phyloP scores from a whole-genome alignment of 2,797 vertebrate species.

The Acipenser transmontanus region DNA sequence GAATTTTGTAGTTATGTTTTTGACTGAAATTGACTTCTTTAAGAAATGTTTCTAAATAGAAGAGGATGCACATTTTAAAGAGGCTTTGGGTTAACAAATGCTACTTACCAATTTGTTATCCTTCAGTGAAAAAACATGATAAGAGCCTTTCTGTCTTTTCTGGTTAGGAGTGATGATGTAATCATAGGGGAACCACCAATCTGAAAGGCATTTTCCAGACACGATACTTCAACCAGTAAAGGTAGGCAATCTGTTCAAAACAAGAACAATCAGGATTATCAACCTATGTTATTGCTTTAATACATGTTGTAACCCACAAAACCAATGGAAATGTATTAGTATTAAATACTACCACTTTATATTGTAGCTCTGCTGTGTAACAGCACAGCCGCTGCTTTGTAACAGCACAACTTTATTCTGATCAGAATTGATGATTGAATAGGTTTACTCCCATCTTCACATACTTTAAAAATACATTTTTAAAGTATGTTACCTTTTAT shows the following conservation, averaged over 20 bases:
- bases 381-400: slow-evolving; percentile 39
- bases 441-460: too few species aligned
- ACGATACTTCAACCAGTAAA: slow-evolving; percentile 31
- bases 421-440: too few species aligned
- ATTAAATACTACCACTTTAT: too few species aligned
- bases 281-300: too few species aligned
- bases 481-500: slow-evolving; percentile 83
- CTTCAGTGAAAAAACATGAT: slow-evolving; percentile 84
- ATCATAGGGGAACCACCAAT: slow-evolving; percentile 89
- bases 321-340: too few species aligned
- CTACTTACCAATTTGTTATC: slow-evolving; percentile 74
- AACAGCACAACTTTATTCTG: too few species aligned
- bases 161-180: slow-evolving; percentile 90
- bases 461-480: slow-evolving; percentile 68
- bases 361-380: slow-evolving; percentile 37
- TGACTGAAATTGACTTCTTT: slow-evolving; percentile 21
- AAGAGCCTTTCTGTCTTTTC: slow-evolving; percentile 77
- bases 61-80: background rate
- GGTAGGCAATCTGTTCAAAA: too few species aligned
- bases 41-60: slow-evolving; percentile 13
- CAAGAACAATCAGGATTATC: too few species aligned
- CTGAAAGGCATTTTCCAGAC: slow-evolving; percentile 79
- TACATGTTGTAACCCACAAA: too few species aligned
- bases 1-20: too few species aligned
- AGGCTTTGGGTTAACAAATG: background rate